A percentile compares a stretch with the other conserved stretches of the same genome.
phyloP scores from a whole-genome alignment of 2,888 invertebrate genomes.

The Sinopyrophorus schimmeli region DNA sequence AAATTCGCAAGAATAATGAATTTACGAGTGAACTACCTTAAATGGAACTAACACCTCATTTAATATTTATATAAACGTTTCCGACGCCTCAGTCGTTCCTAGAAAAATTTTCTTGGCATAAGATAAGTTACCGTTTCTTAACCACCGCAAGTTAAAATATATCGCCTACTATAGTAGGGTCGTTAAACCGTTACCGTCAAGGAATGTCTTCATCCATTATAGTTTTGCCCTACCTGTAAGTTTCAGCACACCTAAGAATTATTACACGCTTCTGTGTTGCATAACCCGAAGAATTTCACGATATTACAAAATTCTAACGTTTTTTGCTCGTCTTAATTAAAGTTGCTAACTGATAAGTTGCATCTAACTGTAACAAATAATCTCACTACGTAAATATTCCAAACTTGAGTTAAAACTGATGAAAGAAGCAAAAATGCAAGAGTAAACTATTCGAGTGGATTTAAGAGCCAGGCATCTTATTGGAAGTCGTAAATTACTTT shows the following conservation, averaged over 20 bases:
- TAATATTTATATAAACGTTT: too few relatives aligned
- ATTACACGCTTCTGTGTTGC: neutral
- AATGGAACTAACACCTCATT: too few relatives aligned
- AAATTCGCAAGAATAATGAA: too few relatives aligned
- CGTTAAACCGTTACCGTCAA: slow-evolving; percentile 3
- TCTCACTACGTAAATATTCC: neutral
- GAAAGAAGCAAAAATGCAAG: neutral
- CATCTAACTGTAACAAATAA: neutral
- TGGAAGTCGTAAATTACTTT: slow-evolving; percentile 8
- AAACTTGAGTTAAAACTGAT: neutral
- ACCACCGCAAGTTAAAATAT: slow-evolving; percentile 15
- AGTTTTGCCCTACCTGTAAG: neutral
- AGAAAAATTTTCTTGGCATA: too few relatives aligned
- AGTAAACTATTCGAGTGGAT: slow-evolving; percentile 7
- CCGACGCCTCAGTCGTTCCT: too few relatives aligned
- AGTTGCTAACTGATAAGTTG: neutral
- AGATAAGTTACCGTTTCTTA: too few relatives aligned
- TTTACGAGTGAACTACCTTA: too few relatives aligned
- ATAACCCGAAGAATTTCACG: neutral
- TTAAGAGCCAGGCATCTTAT: slow-evolving; percentile 5
- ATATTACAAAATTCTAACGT: neutral
- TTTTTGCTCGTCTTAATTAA: neutral
- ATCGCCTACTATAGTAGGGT: slow-evolving; percentile 1
- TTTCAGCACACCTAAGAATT: neutral
- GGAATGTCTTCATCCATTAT: slow-evolving; percentile 12